Evolutionary conservation across 2,113 vertebrate species (phyloP).

Genomic region (Triplophysa rosa): DNA sequence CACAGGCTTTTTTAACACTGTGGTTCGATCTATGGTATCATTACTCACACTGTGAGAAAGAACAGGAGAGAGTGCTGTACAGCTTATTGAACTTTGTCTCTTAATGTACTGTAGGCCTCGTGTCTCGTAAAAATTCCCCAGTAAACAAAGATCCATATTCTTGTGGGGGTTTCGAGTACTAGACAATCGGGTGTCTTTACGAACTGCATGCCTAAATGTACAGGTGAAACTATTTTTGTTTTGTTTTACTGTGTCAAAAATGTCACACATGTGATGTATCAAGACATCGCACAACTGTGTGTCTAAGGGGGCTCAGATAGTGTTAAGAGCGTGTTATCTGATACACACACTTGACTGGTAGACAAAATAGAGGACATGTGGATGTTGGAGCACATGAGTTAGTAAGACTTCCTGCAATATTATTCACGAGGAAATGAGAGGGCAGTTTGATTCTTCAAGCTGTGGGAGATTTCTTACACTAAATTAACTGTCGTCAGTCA

Average conservation of each 20-base stretch:
- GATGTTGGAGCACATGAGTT: conserved; percentile 52
- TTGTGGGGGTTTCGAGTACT: not conserved
- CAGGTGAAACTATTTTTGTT: not conserved
- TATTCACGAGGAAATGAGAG: conserved; percentile 52
- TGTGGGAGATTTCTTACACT: conserved; percentile 61
- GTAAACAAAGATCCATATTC: conserved; percentile 56
- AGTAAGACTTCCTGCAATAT: conserved; percentile 41
- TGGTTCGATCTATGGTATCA: conserved; percentile 41
- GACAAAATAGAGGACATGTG: conserved; percentile 50
- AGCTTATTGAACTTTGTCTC: conserved; percentile 72
- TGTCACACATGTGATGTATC: conserved; percentile 18
- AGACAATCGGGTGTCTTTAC: not conserved
- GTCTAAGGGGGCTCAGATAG: conserved; percentile 20
- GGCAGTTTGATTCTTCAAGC: conserved; percentile 29
- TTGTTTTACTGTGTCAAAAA: not conserved
- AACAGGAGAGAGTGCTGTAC: conserved; percentile 27
- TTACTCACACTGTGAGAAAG: conserved; percentile 32
- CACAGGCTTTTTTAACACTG: conserved; percentile 25
- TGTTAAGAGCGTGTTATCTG: conserved; percentile 45
- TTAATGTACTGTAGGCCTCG: conserved; percentile 44
- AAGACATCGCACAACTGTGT: conserved; percentile 25
- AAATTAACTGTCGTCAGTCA: conserved; percentile 71
- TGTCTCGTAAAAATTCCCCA: conserved; percentile 68
- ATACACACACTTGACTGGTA: conserved; percentile 48
- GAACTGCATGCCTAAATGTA: not conserved